These are phyloP conservation scores for Scyliorhinus canicula DNA, from an alignment of 2,797 vertebrate genomes.

Conservation along the genomic window DNA sequence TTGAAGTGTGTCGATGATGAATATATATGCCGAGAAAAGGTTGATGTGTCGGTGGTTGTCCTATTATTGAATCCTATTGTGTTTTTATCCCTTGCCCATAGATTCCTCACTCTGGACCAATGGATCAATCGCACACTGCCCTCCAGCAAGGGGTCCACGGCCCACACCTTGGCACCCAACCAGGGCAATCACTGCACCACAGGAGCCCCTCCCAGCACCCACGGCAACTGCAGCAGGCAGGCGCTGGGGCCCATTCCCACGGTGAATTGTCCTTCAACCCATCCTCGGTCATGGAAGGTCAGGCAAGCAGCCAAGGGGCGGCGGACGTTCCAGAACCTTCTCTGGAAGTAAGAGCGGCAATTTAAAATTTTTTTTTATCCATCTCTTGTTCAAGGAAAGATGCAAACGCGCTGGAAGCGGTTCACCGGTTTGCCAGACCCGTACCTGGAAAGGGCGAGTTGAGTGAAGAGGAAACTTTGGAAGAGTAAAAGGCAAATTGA, in stretches of 20 bases:
- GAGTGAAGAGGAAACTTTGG: too few relatives aligned
- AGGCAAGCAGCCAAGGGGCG: conserved; percentile 51
- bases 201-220: conserved; percentile 61
- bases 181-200: conserved; percentile 67
- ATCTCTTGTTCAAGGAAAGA: too few relatives aligned
- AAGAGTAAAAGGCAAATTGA: too few relatives aligned
- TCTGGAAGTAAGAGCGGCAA: conserved; percentile 75
- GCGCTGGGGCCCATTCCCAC: conserved; percentile 49
- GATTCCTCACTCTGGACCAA: conserved; percentile 66
- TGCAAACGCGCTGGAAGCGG: too few relatives aligned
- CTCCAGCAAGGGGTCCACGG: conserved; percentile 64
- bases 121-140: conserved; percentile 69
- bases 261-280: conserved; percentile 57
- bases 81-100: conserved; percentile 45
- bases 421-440: too few relatives aligned
- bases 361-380: background rate
- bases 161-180: conserved; percentile 59
- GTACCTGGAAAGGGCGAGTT: too few relatives aligned
- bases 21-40: background rate
- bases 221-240: conserved; percentile 57
- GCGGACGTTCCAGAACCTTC: conserved; percentile 75
- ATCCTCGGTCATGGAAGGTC: conserved; percentile 52
- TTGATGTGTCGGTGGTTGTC: background rate
- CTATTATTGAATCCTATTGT: background rate
- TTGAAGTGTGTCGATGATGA: background rate